Evolutionary conservation across 2,888 invertebrate species (phyloP), one percentile per base, ranked within the genome.

Genomic region (Caenorhabditis becei): DNA sequence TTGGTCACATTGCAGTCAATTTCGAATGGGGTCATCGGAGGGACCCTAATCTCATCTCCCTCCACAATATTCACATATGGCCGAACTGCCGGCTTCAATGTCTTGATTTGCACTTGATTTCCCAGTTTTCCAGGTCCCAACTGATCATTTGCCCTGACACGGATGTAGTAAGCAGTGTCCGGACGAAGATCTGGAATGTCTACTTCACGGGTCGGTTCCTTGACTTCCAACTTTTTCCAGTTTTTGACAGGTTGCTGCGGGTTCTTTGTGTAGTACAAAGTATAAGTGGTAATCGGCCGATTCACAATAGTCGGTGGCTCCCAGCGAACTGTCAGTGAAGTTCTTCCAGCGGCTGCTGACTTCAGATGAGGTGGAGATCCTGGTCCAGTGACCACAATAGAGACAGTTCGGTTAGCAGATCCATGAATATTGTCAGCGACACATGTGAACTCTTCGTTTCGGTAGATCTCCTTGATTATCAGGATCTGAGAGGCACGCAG

Each of bases 231-330:
- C 35, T 84, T 84, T 70, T 89, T 87, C 90, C 90, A 89, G 62
- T 89, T 88, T 58, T 87, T 88, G 41, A 90, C 80, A 8, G 90
- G 89, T 54, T 88, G 88, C 44, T 87, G 80, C n/a, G 82, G 84
- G 61, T 90, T 89, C 56, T 83, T 89, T 0, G 91, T 90, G 83
- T 90, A 90, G 75, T 90, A 90, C 51, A 90, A 69, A n/a, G 91
- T 88, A 80, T 90, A 90, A 20, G 83, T 81, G 16, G 90, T 89
- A 62, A 90, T 86, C 28, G 90, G 90, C 26, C 90, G 82, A 77
- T 90, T 90, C 44, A 89, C 83, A 26, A 88, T 84, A 58, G 84
- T 79, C 20, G 90, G 90, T 47, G 89, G 89, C 32, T 89, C 88
- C 90, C 90, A 90, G 32, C 86, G 74, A 32, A 89, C 83, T 8